Evolutionary conservation across 92 coral and sea anemone species (phyloP), one percentile per base, ranked within the genome.

Genomic region (Phymanthus crucifer): DNA sequence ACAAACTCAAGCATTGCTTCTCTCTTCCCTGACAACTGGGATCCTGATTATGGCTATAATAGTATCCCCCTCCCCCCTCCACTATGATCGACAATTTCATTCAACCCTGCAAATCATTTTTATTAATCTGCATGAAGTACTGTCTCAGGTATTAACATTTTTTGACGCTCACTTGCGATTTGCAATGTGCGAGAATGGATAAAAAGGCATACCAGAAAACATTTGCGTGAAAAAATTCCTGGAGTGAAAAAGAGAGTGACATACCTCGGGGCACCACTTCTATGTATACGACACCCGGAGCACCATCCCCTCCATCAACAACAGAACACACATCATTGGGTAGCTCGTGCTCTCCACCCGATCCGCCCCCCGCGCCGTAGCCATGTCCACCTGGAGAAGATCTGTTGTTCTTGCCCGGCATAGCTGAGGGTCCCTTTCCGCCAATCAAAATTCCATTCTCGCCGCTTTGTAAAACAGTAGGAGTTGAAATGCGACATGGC

Each of bases 331-430:
- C 12, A 13, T 40, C 50, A 11, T 19, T 47, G 1, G 36, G n/a
- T 23, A 29, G 2, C 16, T 9, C 13, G n/a, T 45, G 43, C 16
- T 19, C 2, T 38, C 89, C 89, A 37, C 89, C 92, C 3, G 89
- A 82, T 3, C 92, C 92, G 10, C 92, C 92, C 0, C 89, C 92
- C 13, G 92, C 92, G 8, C 92, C 92, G 33, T 85, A 89, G 1
- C 92, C 92, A 50, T 34, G 33, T 14, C 92, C 92, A 23, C 92
- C 88, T 0, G 34, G 24, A 40, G 89, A 84, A 2, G 89, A 77
- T 32, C 23, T 52, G 47, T 31, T 68, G 11, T 69, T 54, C 80
- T 38, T 72, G 1, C 92, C 86, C 7, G 31, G 18, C 2, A 69
- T 47, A 0, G 83, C 88, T 2, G 72, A 26, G 6, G 89, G 92